phyloP scores from a whole-genome alignment of 2,888 invertebrate species.

The Drosophila bunnanda region DNA sequence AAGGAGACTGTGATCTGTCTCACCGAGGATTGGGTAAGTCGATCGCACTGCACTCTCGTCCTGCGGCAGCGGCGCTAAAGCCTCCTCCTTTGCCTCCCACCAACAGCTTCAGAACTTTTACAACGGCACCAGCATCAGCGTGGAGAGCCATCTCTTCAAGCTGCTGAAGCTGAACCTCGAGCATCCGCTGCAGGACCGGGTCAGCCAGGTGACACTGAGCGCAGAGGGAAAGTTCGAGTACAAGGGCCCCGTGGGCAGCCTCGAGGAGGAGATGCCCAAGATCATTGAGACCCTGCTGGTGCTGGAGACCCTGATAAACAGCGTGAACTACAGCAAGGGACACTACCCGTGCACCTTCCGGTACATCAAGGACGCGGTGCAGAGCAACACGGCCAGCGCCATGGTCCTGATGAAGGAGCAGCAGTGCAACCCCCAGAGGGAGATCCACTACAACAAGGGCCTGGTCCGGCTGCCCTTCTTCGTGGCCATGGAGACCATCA shows the following conservation, averaged over 20 bases:
- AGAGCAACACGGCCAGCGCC: constrained; percentile 7
- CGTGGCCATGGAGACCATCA: constrained; percentile 41
- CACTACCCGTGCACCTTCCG: neutral
- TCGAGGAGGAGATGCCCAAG: constrained; percentile 47
- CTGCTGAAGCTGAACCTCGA: constrained; percentile 7
- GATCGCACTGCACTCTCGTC: no score
- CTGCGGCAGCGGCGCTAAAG: neutral
- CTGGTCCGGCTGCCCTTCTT: constrained; percentile 2
- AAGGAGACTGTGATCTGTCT: constrained; percentile 9
- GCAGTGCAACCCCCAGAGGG: neutral
- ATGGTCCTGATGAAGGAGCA: neutral
- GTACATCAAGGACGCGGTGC: constrained; percentile 13
- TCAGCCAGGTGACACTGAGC: neutral
- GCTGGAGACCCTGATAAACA: constrained; percentile 13
- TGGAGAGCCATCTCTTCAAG: neutral
- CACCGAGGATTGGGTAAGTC: constrained; percentile 34
- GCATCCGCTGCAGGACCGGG: constrained; percentile 39
- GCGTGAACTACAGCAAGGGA: accelerated
- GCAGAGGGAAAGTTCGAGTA: constrained; percentile 1
- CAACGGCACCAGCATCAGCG: neutral
- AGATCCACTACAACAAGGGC: neutral
- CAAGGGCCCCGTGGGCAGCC: neutral
- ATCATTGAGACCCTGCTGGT: constrained; percentile 58
- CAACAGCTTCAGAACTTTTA: constrained; percentile 2
- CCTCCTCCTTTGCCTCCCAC: no score